Conservation (phyloP, 2,888 invertebrate species). For the Lacanobia oleracea region DNA sequence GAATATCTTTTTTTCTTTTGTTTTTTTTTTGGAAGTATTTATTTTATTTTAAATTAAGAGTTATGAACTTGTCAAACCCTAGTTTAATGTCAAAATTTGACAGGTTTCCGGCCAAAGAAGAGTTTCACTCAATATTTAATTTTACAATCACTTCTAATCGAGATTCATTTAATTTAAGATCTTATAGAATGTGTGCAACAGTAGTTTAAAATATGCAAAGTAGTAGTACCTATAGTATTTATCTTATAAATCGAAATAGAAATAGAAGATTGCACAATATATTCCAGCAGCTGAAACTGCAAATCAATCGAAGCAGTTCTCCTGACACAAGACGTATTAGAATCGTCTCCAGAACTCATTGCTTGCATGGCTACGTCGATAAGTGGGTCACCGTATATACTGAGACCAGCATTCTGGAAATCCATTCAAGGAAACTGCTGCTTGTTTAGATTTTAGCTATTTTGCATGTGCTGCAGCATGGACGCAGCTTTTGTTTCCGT, state of each 20-base stretch:
- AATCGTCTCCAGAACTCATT: conserved; percentile 39
- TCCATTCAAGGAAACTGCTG: conserved; percentile 17
- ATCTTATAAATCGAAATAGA: neutral
- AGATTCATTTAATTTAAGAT: too few species aligned
- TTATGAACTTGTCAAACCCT: too few species aligned
- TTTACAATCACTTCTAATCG: too few species aligned
- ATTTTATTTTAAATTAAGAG: too few species aligned
- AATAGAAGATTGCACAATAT: conserved; percentile 23
- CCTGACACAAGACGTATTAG: conserved; percentile 58
- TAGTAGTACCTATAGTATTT: too few species aligned
- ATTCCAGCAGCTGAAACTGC: conserved; percentile 19
- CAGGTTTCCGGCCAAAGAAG: too few species aligned
- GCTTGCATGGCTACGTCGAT: conserved; percentile 42
- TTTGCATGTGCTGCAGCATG: conserved; percentile 31
- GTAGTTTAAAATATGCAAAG: neutral
- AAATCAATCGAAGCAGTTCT: conserved; percentile 48
- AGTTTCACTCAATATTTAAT: too few species aligned
- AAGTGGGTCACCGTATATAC: conserved; percentile 50
- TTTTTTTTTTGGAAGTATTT: too few species aligned
- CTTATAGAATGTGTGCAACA: too few species aligned
- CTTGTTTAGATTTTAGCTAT: conserved; percentile 19
- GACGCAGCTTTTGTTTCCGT: conserved; percentile 23
- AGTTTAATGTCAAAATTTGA: too few species aligned
- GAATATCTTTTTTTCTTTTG: too few species aligned
- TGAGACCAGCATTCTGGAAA: conserved; percentile 7